These are phyloP conservation scores for Cavia aperea DNA, from an alignment of 2,113 vertebrate genomes.

Conservation along the genomic window DNA sequence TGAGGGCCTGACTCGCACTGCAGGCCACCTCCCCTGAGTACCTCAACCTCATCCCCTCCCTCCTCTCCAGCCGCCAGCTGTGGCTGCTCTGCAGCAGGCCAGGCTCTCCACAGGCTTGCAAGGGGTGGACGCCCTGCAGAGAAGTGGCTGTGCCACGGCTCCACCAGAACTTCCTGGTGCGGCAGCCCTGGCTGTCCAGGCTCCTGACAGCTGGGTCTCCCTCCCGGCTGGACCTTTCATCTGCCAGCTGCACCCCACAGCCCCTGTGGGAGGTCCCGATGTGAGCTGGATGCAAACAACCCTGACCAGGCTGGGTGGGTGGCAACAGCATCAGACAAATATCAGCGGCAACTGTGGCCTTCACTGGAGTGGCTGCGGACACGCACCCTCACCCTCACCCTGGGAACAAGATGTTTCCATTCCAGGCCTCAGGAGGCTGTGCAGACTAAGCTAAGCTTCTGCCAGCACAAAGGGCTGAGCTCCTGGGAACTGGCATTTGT, in stretches of 20 bases:
- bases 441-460: background rate
- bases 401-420: too few relatives aligned
- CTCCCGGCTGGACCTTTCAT: background rate
- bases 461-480: background rate
- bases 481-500: background rate
- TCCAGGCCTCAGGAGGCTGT: background rate
- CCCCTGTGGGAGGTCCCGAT: background rate
- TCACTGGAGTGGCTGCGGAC: background rate
- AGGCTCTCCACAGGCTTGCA: background rate
- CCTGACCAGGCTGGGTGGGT: background rate
- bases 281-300: rapidly evolving
- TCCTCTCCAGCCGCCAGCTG: background rate
- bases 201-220: background rate
- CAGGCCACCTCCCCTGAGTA: background rate
- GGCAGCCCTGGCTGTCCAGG: rapidly evolving
- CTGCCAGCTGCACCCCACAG: background rate
- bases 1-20: background rate
- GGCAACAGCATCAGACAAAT: background rate
- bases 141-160: too few relatives aligned
- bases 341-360: background rate
- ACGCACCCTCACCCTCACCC: too few relatives aligned
- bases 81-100: background rate
- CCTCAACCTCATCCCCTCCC: background rate
- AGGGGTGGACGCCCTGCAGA: background rate
- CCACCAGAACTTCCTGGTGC: background rate